phyloP scores from a whole-genome alignment of 2,113 vertebrate species.

The Dolichallabes microphthalmus region DNA sequence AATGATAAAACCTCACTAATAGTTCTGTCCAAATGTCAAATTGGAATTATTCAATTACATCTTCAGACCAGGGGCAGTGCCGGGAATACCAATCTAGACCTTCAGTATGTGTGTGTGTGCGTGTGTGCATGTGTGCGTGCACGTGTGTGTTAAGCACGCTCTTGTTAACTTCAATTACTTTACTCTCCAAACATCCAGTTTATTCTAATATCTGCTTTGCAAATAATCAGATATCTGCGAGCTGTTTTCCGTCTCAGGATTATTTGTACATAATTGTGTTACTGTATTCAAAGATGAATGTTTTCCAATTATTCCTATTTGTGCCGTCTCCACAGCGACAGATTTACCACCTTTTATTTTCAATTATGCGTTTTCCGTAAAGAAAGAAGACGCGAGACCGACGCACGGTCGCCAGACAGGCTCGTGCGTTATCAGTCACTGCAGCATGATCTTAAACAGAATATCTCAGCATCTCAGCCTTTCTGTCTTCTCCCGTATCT shows the following conservation, averaged over 20 bases:
- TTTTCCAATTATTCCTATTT: conserved; percentile 8
- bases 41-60: conserved; percentile 76
- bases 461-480: conserved; percentile 3
- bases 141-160: not conserved
- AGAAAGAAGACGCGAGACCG: not conserved
- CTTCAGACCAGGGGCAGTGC: conserved; percentile 56
- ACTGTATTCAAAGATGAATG: not conserved
- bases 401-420: not conserved
- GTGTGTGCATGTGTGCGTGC: not conserved
- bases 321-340: not conserved
- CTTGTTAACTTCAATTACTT: conserved; percentile 19
- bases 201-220: not conserved
- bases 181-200: not conserved
- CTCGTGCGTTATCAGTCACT: not conserved
- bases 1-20: conserved; percentile 69
- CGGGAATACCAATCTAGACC: conserved; percentile 66
- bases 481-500: not conserved
- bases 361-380: not conserved
- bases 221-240: conserved; percentile 17
- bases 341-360: not conserved
- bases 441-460: not conserved
- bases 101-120: not conserved
- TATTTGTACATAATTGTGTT: conserved; percentile 19
- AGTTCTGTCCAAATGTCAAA: conserved; percentile 76
- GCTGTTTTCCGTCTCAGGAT: not conserved